Conservation (phyloP, 2,888 invertebrate genomes). For the Trichopoda pennipes region DNA sequence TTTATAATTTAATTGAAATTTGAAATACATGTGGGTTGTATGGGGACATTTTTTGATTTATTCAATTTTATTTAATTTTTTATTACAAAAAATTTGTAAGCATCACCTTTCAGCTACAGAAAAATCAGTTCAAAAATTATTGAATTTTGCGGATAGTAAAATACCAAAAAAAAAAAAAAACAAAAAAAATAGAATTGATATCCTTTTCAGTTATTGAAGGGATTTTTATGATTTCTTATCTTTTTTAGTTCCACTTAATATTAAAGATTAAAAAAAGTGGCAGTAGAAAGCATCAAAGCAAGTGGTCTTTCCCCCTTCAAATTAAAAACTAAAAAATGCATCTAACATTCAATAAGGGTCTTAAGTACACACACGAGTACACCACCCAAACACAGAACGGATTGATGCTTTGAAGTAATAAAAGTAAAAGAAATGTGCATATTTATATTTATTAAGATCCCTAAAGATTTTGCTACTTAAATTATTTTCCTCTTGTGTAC, state of each 20-base stretch:
- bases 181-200: too few relatives aligned
- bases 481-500: constrained; percentile 33
- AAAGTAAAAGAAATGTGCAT: constrained; percentile 14
- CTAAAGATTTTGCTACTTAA: constrained; percentile 57
- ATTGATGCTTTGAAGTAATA: constrained; percentile 44
- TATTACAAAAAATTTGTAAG: too few relatives aligned
- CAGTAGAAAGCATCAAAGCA: constrained; percentile 24
- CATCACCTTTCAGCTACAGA: too few relatives aligned
- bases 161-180: too few relatives aligned
- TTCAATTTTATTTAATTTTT: too few relatives aligned
- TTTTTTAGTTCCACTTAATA: constrained; percentile 1
- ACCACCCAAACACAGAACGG: constrained; percentile 14
- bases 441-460: constrained; percentile 41
- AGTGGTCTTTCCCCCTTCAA: constrained; percentile 4
- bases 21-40: too few relatives aligned
- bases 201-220: too few relatives aligned
- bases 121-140: too few relatives aligned
- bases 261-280: not conserved
- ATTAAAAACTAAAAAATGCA: not conserved
- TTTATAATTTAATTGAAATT: too few relatives aligned
- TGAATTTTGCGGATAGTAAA: too few relatives aligned
- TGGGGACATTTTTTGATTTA: too few relatives aligned
- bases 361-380: not conserved
- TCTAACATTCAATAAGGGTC: constrained; percentile 7
- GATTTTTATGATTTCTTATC: not conserved